A percentile compares a stretch with the other conserved stretches of the same genome.
phyloP scores from a whole-genome alignment of 1,140 invertebrate genomes.

The Drosophila elegans region DNA sequence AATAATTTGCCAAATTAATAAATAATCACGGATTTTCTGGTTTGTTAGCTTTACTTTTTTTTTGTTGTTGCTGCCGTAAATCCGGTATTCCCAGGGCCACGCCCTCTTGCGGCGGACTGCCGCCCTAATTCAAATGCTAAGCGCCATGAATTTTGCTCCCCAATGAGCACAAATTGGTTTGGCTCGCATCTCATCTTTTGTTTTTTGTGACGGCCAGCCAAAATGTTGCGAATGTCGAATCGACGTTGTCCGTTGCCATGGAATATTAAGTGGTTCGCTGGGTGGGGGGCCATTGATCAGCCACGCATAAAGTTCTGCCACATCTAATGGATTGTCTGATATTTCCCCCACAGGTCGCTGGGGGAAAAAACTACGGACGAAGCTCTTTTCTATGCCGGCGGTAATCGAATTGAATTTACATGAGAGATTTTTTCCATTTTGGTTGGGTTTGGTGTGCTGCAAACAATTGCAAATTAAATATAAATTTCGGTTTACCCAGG shows the following conservation, averaged over 20 bases:
- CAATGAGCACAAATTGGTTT: conserved; percentile 49
- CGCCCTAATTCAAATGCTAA: conserved; percentile 52
- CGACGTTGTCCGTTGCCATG: conserved; percentile 39
- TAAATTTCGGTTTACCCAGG: conserved; percentile 21
- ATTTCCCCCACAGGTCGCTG: conserved; percentile 22
- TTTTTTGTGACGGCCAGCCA: conserved; percentile 17
- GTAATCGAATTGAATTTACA: conserved; percentile 51
- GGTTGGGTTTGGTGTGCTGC: conserved; percentile 20
- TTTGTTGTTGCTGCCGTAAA: conserved; percentile 8
- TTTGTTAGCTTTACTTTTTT: conserved; percentile 66
- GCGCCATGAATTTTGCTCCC: conserved; percentile 52
- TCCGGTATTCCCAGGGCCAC: background rate
- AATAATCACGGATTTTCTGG: conserved; percentile 80
- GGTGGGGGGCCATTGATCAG: conserved; percentile 44
- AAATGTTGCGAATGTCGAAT: conserved; percentile 42
- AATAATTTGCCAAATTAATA: conserved; percentile 82
- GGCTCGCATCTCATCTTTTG: conserved; percentile 34
- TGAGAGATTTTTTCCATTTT: conserved; percentile 27
- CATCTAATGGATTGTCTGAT: conserved; percentile 67
- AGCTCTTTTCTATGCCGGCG: conserved; percentile 5
- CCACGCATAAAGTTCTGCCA: conserved; percentile 66
- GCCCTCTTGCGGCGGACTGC: background rate
- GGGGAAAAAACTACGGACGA: background rate
- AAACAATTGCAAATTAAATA: conserved; percentile 62
- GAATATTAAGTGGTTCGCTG: conserved; percentile 25